Base-by-base conservation (phyloP, 2,888 invertebrate species). In the Campoplex nolae region DNA sequence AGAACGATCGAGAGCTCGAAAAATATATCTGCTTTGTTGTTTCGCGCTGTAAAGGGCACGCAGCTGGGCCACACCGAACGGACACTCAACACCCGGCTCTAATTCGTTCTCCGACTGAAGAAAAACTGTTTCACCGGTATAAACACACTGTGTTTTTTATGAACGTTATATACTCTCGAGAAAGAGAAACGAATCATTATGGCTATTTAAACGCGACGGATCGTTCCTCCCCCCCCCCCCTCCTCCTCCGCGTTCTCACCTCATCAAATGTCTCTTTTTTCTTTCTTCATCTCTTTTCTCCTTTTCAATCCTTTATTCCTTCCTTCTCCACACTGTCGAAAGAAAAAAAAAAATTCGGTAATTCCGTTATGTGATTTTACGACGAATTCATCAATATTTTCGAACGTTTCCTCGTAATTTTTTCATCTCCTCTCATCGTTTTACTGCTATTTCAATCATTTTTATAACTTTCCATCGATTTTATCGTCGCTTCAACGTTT, bases 151-250 rank as follows among this genome's bases (percentile, higher is more conserved):
- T 32, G 23, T 23, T 23, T 74, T 74, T 74, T 74, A 74, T 32
- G 56, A 56, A 2, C 35, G 54, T 62, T 56, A 38, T 74, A 58
- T 42, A 58, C 48, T 48, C 28, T 71, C 48, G 32, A 23, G 23
- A 71, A 48, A 51, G 48, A 71, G 48, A 71, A 71, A 71, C 48
- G 71, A 71, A 70, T 71, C 32, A 48, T 71, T 71, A 51, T 71
- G 48, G 23, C 28, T 18, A 71, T 71, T 71, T 71, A 32, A 13
- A 71, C 32, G 45, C 45, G 71, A 71, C 8, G 38, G 35, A 77
- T 56, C 56, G 56, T 74, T 23, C 62, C 62, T 32, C 62, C 23
- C 23, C 23, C 23, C 23, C 0, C 23, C 23, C 23, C 23, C 0
- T 0, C 23, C 23, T 23, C 23, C 23, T 23, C 16, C 32, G 13